Evolutionary conservation across 2,888 invertebrate genomes (phyloP), one percentile per base, ranked within the genome.

Genomic region (Sinodicranocentrus sp.): DNA sequence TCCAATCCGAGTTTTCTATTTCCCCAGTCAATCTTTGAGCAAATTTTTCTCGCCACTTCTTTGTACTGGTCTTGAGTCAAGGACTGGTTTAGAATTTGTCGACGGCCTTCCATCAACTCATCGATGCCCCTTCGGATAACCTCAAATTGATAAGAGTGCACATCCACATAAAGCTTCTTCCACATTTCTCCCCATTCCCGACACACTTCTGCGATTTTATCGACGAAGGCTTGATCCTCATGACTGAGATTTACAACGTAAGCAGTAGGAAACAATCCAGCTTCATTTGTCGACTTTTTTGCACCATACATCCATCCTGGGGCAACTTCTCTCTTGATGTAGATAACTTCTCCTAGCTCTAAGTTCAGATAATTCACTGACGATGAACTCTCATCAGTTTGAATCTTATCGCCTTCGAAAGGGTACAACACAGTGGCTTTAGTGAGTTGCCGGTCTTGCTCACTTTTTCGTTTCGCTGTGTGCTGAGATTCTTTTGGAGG

Each of bases 21-120:
- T 72, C 98, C 98, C 97, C 97, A 98, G 91, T 98, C 98, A 73
- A 98, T 95, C 92, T 97, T 97, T 79, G 95, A 94, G 88, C 96
- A 96, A 80, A 97, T 95, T 90, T 95, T 95, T 89, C 96, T 92
- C 90, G 97, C 95, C 82, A 97, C 91, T 87, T 97, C 97, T 84
- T 94, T 92, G 0, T 95, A 96, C 91, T 98, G 97, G 90, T 97
- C 97, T 90, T 96, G 96, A 0, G 98, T 98, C 79, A 98, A 92
- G 0, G 97, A 97, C 5, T 97, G 96, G 13, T 95, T 95, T 21
- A 98, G 92, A 21, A 98, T 92, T 88, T 96, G 95, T 63, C 96
- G 92, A 52, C 98, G 92, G 91, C 96, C 95, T 90, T 95, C 95
- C 88, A 97, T 92, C 89, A 98, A 92, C 89, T 98, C 97, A 77